Evolutionary conservation across 1,140 invertebrate species (phyloP), one percentile per base, ranked within the genome.

Genomic region (Liolophura sinensis): DNA sequence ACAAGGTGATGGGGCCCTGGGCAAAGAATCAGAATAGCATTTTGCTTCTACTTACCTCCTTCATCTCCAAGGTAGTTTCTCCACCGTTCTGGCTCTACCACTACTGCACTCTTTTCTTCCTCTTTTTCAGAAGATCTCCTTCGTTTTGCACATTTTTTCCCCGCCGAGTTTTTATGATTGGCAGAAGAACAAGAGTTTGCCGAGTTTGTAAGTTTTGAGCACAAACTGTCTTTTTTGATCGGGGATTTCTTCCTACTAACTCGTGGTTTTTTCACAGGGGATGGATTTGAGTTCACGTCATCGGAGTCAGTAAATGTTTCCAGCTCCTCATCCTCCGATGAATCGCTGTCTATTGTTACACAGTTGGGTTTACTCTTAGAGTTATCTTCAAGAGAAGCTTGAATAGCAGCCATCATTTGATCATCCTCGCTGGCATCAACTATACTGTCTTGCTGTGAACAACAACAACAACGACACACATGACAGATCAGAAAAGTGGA

Each of bases 331-430:
- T 79, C 78, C 27, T 77, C 75, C 20, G 72, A 74, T 12, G 70
- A 74, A 9, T 78, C 75, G 11, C 73, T 71, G 25, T 72, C 66
- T 18, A 60, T 65, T 47, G 61, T 64, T 11, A 58, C 70, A 52
- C 67, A 25, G 27, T 72, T 54, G 25, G 63, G 64, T 27, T 68
- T 52, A 14, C 62, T 67, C 31, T 59, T 50, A 12, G 46, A 48
- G 16, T 61, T 54, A 61, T 66, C 68, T 49, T 66, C 51, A 1
- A 87, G 62, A 0, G 86, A 87, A 11, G 85, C 85, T 67, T 81
- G 71, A 62, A 87, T 85, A 16, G 86, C 86, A 58, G 85, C 84
- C 70, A 85, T 78, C 60, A 87, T 57, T 66, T 87, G 86, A 65
- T 76, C 78, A 47, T 86, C 85, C 74, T 87, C 86, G 71, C 78